Conservation (phyloP, 2,797 vertebrate species). For the Parambassis ranga region DNA sequence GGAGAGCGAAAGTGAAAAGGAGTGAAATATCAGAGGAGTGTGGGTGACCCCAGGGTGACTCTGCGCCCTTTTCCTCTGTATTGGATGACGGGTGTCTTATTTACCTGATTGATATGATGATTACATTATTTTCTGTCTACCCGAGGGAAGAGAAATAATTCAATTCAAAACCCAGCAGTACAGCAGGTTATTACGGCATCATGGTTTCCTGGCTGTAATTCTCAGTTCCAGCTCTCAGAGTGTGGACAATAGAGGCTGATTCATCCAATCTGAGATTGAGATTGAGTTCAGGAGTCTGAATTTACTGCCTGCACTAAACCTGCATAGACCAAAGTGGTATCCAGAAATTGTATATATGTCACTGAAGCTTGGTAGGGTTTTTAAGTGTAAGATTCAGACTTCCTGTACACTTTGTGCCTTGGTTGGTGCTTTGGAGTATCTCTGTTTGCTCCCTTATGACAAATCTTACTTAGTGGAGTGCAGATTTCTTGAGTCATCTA, state of each 20-base stretch:
- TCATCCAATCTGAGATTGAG: slow-evolving; percentile 39
- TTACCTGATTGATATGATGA: slow-evolving; percentile 52
- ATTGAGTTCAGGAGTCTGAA: slow-evolving; percentile 41
- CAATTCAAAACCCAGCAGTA: slow-evolving; percentile 24
- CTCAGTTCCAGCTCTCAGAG: slow-evolving; percentile 44
- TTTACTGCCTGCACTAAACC: slow-evolving; percentile 42
- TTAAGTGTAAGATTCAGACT: background rate
- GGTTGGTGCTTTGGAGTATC: slow-evolving; percentile 5
- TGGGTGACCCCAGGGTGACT: slow-evolving; percentile 48
- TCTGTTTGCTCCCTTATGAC: slow-evolving; percentile 35
- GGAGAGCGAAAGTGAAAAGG: slow-evolving; percentile 7
- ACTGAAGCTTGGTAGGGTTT: background rate
- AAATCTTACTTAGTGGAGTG: slow-evolving; percentile 37
- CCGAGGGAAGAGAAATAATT: slow-evolving; percentile 39
- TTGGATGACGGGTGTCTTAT: slow-evolving; percentile 51
- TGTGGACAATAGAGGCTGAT: slow-evolving; percentile 45
- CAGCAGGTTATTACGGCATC: slow-evolving; percentile 44
- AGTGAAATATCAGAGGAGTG: slow-evolving; percentile 40
- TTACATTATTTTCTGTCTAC: slow-evolving; percentile 26
- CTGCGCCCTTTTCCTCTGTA: slow-evolving; percentile 24
- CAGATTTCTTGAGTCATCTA: slow-evolving; percentile 58
- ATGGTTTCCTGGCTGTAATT: slow-evolving; percentile 42
- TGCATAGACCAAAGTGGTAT: slow-evolving; percentile 2
- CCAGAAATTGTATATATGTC: slow-evolving; percentile 15
- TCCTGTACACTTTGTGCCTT: background rate